phyloP scores from a whole-genome alignment of 2,113 vertebrate species.

The Bos indicus region DNA sequence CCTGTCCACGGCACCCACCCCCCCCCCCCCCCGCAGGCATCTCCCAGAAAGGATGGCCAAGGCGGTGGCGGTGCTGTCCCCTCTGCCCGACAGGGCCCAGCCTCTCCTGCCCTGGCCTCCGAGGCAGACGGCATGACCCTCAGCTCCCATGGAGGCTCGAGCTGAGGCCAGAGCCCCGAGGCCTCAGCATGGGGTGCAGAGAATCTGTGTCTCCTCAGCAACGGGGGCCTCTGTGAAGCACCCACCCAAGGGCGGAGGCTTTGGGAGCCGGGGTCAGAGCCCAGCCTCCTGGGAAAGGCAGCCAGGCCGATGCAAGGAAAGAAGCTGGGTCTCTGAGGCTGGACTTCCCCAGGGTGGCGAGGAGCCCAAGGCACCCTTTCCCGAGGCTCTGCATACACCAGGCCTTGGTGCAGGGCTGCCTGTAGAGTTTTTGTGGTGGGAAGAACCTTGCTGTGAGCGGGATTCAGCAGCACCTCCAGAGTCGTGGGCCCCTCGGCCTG shows the following conservation, averaged over 20 bases:
- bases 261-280: not conserved
- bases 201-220: not conserved
- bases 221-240: not conserved
- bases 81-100: not conserved
- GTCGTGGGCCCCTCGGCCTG: not conserved
- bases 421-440: not conserved
- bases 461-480: not conserved
- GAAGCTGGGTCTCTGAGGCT: not conserved
- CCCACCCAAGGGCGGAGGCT: not conserved
- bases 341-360: fast-evolving
- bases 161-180: not conserved
- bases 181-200: no score
- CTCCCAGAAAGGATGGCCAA: not conserved
- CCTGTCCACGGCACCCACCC: not conserved
- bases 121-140: not conserved
- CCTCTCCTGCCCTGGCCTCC: not conserved
- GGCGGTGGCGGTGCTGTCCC: fast-evolving
- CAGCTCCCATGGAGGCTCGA: not conserved
- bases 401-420: not conserved
- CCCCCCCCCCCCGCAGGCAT: fast-evolving
- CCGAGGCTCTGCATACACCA: not conserved
- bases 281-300: not conserved
- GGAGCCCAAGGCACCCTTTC: not conserved
- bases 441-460: not conserved
- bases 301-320: not conserved